phyloP scores from a whole-genome alignment of 92 coral and sea anemone species.

The Bergia puertoricense region DNA sequence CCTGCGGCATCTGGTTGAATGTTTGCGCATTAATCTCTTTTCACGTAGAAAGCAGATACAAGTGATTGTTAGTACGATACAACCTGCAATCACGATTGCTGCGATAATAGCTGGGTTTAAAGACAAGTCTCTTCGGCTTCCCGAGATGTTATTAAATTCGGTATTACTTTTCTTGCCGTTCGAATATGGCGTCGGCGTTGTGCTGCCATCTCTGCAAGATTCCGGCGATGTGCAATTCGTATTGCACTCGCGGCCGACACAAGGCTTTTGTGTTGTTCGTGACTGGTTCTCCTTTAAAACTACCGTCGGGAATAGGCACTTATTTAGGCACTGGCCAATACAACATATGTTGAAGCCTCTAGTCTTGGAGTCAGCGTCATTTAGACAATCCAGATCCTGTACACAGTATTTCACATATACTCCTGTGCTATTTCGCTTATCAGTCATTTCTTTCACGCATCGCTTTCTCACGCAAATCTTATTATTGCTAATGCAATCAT shows the following conservation, averaged over 20 bases:
- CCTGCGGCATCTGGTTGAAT: conserved; percentile 22
- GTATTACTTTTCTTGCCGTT: neutral
- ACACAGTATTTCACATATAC: neutral
- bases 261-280: conserved; percentile 1
- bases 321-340: neutral
- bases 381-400: neutral
- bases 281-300: neutral
- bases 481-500: conserved; percentile 21
- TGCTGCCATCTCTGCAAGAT: neutral
- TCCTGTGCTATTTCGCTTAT: neutral
- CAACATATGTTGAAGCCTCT: conserved; percentile 40
- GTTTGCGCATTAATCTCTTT: conserved; percentile 19
- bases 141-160: neutral
- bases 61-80: conserved; percentile 30
- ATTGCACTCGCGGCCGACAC: neutral
- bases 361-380: neutral
- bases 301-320: neutral
- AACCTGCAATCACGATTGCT: conserved; percentile 41
- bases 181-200: neutral
- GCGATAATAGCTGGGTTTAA: conserved; percentile 37
- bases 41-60: conserved; percentile 36
- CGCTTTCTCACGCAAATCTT: conserved; percentile 27
- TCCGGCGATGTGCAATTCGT: neutral
- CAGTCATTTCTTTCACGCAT: conserved; percentile 11
- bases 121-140: conserved; percentile 1